Evolutionary conservation across 1,140 invertebrate genomes (phyloP), one percentile per base, ranked within the genome.

Genomic region (Campoletis sonorensis): DNA sequence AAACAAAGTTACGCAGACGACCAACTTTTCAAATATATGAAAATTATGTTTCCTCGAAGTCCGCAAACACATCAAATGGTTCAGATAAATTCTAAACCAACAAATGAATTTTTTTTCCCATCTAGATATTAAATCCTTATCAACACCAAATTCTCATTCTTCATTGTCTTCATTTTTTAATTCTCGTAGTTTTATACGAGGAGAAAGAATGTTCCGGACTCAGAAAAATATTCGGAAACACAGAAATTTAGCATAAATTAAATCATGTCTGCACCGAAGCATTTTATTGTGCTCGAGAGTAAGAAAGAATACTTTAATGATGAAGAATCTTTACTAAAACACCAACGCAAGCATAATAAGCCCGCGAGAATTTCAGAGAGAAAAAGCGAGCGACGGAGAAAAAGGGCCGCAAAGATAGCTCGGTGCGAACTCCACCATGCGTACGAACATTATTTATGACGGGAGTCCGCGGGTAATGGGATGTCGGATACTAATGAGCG

Each of bases 401-500:
- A 58, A 58, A 23, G 54, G 54, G 21, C 18, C 18, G 54, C 21
- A 26, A 84, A 80, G 83, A 82, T 49, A 84, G 23, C 33, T 15
- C 23, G 7, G 72, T 30, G 76, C 54, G n/a, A 78, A 78, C 76
- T 45, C 23, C 30, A 8, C 54, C 58, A 67, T 78, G 76, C 30
- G 76, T 45, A 64, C n/a, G 37, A 54, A 64, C 76, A 81, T 90
- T 89, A 90, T 89, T 91, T 90, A 91, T 88, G 88, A 86, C 77
- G 84, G 80, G 80, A 72, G 68, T 81, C 81, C 76, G n/a, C n/a
- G n/a, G 76, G 83, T 89, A 90, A 91, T 89, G 85, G 87, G 86
- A 89, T 88, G 89, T 88, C 88, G 85, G 83, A 84, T 88, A 88
- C 87, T 90, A 90, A 91, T 90, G 89, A 90, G 86, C 84, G 82